Conservation (phyloP, 2,797 vertebrate species). For the Vireo griseus region DNA sequence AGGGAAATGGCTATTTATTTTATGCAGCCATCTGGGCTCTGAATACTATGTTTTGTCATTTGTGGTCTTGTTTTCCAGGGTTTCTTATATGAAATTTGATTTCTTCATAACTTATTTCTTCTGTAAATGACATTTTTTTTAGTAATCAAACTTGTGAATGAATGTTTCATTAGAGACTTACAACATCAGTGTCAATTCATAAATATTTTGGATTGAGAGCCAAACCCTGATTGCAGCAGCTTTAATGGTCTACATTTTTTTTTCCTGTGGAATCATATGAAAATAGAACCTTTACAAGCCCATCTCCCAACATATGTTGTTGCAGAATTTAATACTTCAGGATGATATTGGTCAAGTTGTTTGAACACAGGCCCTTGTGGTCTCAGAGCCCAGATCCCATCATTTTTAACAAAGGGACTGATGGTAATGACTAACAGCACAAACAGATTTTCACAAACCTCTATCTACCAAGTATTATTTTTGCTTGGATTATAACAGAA, state of each 20-base stretch:
- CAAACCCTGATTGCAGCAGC: constrained; percentile 32
- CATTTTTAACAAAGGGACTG: not conserved
- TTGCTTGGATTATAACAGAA: not conserved
- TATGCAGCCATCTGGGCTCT: constrained; percentile 81
- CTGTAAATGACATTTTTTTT: constrained; percentile 12
- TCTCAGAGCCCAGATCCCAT: not conserved
- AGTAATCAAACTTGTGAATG: constrained; percentile 47
- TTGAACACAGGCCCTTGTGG: not conserved
- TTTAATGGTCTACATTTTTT: constrained; percentile 41
- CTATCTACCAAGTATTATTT: not conserved
- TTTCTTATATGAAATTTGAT: constrained; percentile 70
- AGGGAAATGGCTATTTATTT: constrained; percentile 81
- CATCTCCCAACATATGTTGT: not conserved
- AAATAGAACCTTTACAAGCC: constrained; percentile 36
- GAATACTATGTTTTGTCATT: constrained; percentile 77
- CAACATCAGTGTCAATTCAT: constrained; percentile 31
- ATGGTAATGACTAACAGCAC: not conserved
- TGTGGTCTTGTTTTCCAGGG: constrained; percentile 69
- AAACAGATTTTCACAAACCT: not conserved
- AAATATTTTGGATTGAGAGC: constrained; percentile 59
- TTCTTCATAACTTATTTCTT: constrained; percentile 66
- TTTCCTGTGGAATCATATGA: constrained; percentile 4
- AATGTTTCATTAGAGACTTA: constrained; percentile 38
- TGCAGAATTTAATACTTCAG: not conserved
- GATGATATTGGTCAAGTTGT: not conserved